Conservation (phyloP, 1,140 invertebrate genomes). For the Sycophaga agraensis region DNA sequence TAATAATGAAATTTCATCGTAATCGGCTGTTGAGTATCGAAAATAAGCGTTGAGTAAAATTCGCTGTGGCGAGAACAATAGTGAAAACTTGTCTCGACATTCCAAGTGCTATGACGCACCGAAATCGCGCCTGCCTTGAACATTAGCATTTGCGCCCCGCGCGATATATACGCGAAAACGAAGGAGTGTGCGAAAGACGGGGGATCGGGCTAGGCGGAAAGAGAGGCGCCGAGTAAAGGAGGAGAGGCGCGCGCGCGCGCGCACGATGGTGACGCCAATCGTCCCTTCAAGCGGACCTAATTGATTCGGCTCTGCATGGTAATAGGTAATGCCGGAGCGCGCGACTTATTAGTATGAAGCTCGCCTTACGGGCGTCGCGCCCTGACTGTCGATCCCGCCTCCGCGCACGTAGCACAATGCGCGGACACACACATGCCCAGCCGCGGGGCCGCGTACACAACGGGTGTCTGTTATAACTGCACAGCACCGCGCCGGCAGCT, state of each 20-base stretch:
- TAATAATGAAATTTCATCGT: too few relatives aligned
- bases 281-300: slow-evolving; percentile 5
- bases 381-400: not conserved
- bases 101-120: not conserved
- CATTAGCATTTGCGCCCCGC: too few relatives aligned
- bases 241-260: too few relatives aligned
- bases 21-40: too few relatives aligned
- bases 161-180: too few relatives aligned
- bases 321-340: not conserved
- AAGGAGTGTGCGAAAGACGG: not conserved
- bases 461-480: slow-evolving; percentile 9
- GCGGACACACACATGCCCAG: not conserved
- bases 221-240: not conserved
- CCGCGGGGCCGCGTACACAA: not conserved
- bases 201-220: too few relatives aligned
- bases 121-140: not conserved
- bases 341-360: slow-evolving; percentile 22
- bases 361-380: not conserved
- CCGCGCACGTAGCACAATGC: too few relatives aligned
- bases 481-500: not conserved
- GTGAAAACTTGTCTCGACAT: too few relatives aligned
- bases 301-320: slow-evolving; percentile 7
- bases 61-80: too few relatives aligned
- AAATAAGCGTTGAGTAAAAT: too few relatives aligned
- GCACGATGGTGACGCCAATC: slow-evolving; percentile 7